A percentile compares a stretch with the other conserved stretches of the same genome.
These are phyloP conservation scores for Tyrophagus putrescentiae DNA, from an alignment of 1,140 invertebrate species.

Conservation along the genomic window DNA sequence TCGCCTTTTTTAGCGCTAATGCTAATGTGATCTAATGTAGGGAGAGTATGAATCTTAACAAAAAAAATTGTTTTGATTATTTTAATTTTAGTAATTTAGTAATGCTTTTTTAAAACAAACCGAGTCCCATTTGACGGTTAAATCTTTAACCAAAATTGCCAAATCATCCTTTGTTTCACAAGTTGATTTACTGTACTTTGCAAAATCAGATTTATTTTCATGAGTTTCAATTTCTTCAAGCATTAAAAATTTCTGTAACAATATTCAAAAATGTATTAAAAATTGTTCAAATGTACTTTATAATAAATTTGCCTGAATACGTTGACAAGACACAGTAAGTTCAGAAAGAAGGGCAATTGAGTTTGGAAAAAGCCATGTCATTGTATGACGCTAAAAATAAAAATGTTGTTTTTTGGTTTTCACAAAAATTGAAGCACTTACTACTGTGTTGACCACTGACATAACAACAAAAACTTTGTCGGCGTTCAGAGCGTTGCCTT, in stretches of 20 bases:
- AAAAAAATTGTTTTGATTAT: background rate
- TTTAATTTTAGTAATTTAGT: background rate
- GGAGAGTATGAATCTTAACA: constrained; percentile 5
- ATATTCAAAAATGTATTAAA: background rate
- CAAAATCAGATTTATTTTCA: background rate
- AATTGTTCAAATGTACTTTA: background rate
- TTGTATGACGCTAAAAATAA: constrained; percentile 49
- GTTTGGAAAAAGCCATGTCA: constrained; percentile 16
- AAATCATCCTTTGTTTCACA: background rate
- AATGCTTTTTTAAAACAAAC: background rate
- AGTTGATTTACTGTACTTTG: constrained; percentile 1
- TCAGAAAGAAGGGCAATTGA: constrained; percentile 15
- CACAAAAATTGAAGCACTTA: no score
- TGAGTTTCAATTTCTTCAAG: constrained; percentile 13
- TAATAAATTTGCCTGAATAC: constrained; percentile 13
- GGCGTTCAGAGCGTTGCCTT: constrained; percentile 47
- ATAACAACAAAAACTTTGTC: constrained; percentile 60
- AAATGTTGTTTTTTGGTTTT: no score
- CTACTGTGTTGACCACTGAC: constrained; percentile 44
- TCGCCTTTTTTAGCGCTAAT: constrained; percentile 28
- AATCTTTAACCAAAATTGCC: background rate
- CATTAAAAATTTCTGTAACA: constrained; percentile 9
- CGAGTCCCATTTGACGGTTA: constrained; percentile 9
- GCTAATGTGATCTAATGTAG: constrained; percentile 23
- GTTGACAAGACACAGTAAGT: constrained; percentile 12